Evolutionary conservation across 2,113 vertebrate species (phyloP).

Genomic region (Zosterops japonicus): DNA sequence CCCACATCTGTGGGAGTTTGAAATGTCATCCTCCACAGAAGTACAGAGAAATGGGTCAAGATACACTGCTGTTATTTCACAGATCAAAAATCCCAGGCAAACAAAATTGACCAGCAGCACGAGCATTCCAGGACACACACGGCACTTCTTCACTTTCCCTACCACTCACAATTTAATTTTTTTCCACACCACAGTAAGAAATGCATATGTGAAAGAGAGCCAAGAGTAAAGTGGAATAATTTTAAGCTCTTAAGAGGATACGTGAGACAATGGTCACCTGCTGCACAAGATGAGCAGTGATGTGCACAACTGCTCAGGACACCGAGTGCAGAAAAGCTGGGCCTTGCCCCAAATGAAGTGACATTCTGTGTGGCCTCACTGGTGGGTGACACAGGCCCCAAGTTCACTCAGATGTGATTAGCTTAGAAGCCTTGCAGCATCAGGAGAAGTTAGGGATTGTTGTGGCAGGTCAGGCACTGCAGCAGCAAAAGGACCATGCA

Average conservation of each 20-base stretch:
- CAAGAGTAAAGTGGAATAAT: not conserved
- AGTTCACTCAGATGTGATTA: not conserved
- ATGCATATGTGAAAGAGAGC: not conserved
- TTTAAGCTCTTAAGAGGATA: not conserved
- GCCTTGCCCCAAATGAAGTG: not conserved
- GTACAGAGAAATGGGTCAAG: not conserved
- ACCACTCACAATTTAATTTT: not conserved
- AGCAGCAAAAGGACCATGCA: not conserved
- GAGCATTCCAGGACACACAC: not conserved
- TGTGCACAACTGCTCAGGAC: not conserved
- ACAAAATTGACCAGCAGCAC: accelerated
- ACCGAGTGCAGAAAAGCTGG: not conserved
- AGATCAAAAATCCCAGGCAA: not conserved
- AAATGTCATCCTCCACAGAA: not conserved
- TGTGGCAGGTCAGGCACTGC: not conserved
- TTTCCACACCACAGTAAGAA: not conserved
- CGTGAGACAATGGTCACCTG: accelerated
- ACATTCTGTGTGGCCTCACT: not conserved
- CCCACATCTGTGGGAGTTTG: not conserved
- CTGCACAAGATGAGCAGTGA: not conserved
- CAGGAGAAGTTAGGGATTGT: not conserved
- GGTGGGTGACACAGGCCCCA: not conserved
- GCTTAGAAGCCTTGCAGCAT: not conserved
- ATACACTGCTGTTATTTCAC: not conserved
- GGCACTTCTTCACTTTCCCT: not conserved